These are phyloP conservation scores for Aphaenogaster ashmeadi DNA, from an alignment of 1,140 invertebrate species.

Conservation along the genomic window DNA sequence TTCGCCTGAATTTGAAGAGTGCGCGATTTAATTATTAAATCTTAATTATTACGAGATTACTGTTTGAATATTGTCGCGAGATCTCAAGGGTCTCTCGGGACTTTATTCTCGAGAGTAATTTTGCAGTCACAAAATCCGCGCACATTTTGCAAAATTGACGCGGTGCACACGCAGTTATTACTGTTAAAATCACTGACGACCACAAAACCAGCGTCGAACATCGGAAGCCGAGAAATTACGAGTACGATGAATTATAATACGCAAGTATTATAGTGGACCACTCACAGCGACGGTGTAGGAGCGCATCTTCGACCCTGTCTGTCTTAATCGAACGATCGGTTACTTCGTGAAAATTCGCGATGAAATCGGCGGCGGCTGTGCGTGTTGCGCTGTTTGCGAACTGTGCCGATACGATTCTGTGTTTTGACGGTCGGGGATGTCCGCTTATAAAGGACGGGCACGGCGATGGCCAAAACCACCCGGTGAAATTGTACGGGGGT, in stretches of 20 bases:
- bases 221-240: neutral
- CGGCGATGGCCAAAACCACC: conserved; percentile 79
- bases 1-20: neutral
- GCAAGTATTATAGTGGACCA: conserved; percentile 61
- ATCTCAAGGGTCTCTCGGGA: neutral
- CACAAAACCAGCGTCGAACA: conserved; percentile 28
- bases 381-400: conserved; percentile 62
- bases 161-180: neutral
- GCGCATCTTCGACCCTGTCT: conserved; percentile 75
- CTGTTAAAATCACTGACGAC: conserved; percentile 15
- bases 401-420: conserved; percentile 81
- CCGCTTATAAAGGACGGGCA: conserved; percentile 84
- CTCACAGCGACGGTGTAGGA: conserved; percentile 80
- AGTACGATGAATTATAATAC: neutral
- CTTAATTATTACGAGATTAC: no score
- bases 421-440: conserved; percentile 75
- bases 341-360: conserved; percentile 11
- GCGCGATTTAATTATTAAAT: neutral
- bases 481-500: conserved; percentile 73
- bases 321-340: neutral
- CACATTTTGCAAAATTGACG: conserved; percentile 23
- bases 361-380: neutral
- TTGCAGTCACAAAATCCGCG: conserved; percentile 28
- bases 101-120: neutral
- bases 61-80: neutral